Evolutionary conservation across 2,797 vertebrate species (phyloP).

Genomic region (Epinephelus malabaricus): DNA sequence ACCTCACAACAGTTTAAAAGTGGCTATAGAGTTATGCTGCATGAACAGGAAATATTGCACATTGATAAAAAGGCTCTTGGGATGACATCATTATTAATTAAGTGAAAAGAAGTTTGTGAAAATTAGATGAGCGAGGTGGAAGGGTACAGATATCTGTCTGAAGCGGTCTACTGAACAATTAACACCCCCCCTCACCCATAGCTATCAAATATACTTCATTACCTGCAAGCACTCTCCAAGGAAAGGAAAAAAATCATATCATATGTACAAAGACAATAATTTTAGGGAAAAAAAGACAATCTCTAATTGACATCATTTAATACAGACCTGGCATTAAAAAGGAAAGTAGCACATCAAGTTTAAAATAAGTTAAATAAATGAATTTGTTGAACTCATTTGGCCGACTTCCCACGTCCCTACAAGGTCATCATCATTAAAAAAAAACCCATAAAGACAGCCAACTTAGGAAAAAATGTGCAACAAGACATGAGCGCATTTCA

Average conservation of each 20-base stretch:
- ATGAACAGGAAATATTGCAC: slow-evolving; percentile 77
- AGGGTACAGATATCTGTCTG: slow-evolving; percentile 42
- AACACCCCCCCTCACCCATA: slow-evolving; percentile 5
- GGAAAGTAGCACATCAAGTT: slow-evolving; percentile 37
- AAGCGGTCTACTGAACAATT: slow-evolving; percentile 30
- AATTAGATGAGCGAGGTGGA: slow-evolving; percentile 36
- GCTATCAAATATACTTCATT: slow-evolving; percentile 36
- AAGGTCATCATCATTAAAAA: slow-evolving; percentile 2
- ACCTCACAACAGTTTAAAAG: slow-evolving; percentile 55
- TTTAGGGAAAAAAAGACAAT: slow-evolving; percentile 12
- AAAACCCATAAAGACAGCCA: not conserved
- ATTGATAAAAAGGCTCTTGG: slow-evolving; percentile 77
- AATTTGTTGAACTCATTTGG: slow-evolving; percentile 29
- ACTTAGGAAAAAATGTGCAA: slow-evolving; percentile 24
- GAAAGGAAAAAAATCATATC: slow-evolving; percentile 26
- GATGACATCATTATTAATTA: slow-evolving; percentile 83
- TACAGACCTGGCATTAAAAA: slow-evolving; percentile 56
- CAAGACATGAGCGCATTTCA: slow-evolving; percentile 19
- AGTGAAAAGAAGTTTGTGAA: slow-evolving; percentile 62
- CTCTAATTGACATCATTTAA: slow-evolving; percentile 74
- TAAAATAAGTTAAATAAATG: slow-evolving; percentile 31
- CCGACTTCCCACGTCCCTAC: slow-evolving; percentile 31
- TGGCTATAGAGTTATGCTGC: slow-evolving; percentile 63
- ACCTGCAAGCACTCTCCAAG: slow-evolving; percentile 25
- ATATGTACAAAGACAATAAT: slow-evolving; percentile 46